These are phyloP conservation scores for Arbacia lixula DNA, from an alignment of 53 echinoderm and acorn worm genomes.

Conservation along the genomic window DNA sequence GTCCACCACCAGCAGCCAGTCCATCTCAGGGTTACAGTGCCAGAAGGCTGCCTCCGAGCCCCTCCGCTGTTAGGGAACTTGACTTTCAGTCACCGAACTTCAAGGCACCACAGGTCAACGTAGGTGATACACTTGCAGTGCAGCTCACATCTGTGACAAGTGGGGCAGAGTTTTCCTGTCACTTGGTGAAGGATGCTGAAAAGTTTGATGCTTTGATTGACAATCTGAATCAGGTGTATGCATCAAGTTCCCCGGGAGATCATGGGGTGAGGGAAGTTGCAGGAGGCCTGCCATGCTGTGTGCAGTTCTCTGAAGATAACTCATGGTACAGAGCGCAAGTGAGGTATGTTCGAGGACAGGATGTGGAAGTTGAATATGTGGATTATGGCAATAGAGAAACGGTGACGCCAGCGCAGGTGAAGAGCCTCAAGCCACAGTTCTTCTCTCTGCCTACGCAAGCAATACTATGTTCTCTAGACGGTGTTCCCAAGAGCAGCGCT, in stretches of 20 bases:
- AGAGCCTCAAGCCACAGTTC: conserved; percentile 62
- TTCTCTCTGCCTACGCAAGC: conserved; percentile 64
- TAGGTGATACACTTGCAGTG: conserved; percentile 55
- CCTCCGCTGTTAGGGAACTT: conserved; percentile 19
- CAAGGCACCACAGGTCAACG: conserved; percentile 42
- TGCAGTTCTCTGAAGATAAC: conserved; percentile 84
- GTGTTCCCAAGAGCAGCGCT: conserved; percentile 26
- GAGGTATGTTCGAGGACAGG: conserved; percentile 51
- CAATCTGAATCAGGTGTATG: conserved; percentile 64
- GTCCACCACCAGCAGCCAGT: neutral
- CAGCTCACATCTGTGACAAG: conserved; percentile 66
- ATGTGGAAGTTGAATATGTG: conserved; percentile 77
- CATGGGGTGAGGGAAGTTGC: conserved; percentile 36
- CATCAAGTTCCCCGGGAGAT: conserved; percentile 37
- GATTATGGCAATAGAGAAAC: conserved; percentile 93
- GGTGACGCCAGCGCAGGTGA: conserved; percentile 55
- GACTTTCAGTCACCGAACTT: conserved; percentile 42
- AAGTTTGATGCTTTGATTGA: conserved; percentile 82
- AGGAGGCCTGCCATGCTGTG: conserved; percentile 78
- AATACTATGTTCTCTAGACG: conserved; percentile 57
- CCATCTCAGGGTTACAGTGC: conserved; percentile 23
- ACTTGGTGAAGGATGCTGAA: conserved; percentile 73
- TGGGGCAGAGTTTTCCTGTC: conserved; percentile 77
- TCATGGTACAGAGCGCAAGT: conserved; percentile 89
- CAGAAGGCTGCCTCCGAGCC: neutral